A percentile compares a stretch with the other conserved stretches of the same genome.
These are phyloP conservation scores for Myzus persicae DNA, from an alignment of 1,140 invertebrate species.

Conservation along the genomic window DNA sequence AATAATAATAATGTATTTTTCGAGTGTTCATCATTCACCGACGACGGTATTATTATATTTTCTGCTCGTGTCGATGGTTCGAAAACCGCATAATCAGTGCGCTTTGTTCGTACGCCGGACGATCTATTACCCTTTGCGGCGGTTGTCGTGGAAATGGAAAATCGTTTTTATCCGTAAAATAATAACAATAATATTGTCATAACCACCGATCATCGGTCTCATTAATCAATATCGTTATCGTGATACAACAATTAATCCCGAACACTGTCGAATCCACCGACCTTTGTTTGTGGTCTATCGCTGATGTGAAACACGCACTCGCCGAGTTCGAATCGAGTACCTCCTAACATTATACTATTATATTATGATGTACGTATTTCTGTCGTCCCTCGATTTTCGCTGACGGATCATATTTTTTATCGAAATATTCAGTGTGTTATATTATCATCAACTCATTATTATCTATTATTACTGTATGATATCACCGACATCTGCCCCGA, in stretches of 20 bases:
- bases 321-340: not conserved
- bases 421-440: not conserved
- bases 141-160: not conserved
- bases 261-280: not conserved
- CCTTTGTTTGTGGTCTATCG: not conserved
- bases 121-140: not conserved
- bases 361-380: not conserved
- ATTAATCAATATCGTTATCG: not conserved
- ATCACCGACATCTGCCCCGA: too few species aligned
- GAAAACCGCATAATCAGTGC: not conserved
- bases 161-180: not conserved
- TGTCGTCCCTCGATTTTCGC: not conserved
- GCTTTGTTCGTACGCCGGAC: not conserved
- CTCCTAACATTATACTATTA: not conserved
- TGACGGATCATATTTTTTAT: not conserved
- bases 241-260: not conserved
- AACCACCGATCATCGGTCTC: not conserved
- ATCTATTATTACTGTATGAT: too few species aligned
- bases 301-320: not conserved
- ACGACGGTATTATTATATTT: not conserved
- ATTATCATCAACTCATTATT: too few species aligned
- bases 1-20: too few species aligned
- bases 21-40: not conserved
- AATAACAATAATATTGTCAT: not conserved
- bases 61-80: not conserved